A percentile compares a stretch with the other conserved stretches of the same genome.
Evolutionary conservation across 2,113 vertebrate genomes (phyloP).

Genomic region (Heterochromis multidens): DNA sequence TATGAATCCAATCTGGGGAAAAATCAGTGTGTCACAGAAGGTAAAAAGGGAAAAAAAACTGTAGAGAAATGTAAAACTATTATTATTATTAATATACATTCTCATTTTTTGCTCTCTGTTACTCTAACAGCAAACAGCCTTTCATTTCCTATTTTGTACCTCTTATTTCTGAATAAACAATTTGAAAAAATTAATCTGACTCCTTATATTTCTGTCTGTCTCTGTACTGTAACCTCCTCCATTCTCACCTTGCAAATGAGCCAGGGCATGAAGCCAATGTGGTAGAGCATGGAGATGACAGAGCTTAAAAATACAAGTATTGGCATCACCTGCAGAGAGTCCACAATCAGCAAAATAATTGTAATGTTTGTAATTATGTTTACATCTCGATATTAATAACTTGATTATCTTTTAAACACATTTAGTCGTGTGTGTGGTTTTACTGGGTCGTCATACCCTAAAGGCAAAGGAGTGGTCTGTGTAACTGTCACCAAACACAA

Average conservation of each 20-base stretch:
- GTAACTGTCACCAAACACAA: slow-evolving; percentile 84
- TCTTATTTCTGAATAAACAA: not conserved
- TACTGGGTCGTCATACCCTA: slow-evolving; percentile 73
- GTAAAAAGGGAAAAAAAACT: not conserved
- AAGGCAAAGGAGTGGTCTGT: slow-evolving; percentile 84
- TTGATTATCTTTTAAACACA: not conserved
- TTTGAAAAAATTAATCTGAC: not conserved
- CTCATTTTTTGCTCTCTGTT: not conserved
- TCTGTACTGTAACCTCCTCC: not conserved
- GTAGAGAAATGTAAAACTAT: not conserved
- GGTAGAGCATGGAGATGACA: slow-evolving; percentile 83
- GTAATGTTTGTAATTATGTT: not conserved
- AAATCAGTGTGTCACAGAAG: not conserved
- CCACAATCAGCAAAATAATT: not conserved
- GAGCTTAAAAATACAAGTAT: slow-evolving; percentile 87
- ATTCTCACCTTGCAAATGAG: slow-evolving; percentile 81
- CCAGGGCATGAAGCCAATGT: slow-evolving; percentile 85
- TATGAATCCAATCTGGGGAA: slow-evolving; percentile 81
- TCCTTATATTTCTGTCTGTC: not conserved
- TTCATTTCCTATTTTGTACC: not conserved
- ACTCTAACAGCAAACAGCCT: not conserved
- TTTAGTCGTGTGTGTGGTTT: not conserved
- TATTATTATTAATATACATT: not conserved
- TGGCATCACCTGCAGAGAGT: slow-evolving; percentile 79
- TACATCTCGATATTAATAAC: not conserved